These are phyloP conservation scores for Antechinus flavipes DNA, from an alignment of 2,113 vertebrate species.

Conservation along the genomic window DNA sequence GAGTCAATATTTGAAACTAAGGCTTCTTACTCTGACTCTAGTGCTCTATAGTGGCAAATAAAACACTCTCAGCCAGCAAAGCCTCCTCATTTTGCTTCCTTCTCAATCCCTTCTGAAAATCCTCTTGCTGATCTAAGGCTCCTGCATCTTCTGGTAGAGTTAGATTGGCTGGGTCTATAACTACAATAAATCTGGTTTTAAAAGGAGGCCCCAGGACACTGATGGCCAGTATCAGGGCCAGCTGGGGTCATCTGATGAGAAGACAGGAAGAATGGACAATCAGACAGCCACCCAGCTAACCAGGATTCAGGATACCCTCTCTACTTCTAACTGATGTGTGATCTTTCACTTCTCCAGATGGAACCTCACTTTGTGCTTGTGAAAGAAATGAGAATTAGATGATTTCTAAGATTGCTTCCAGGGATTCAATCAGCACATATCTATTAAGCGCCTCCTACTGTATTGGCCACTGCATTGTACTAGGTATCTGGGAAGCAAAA, in stretches of 20 bases:
- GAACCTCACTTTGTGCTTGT: background rate
- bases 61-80: background rate
- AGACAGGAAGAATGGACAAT: background rate
- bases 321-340: background rate
- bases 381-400: background rate
- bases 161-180: background rate
- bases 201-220: background rate
- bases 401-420: background rate
- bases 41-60: background rate
- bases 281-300: background rate
- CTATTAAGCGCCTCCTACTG: background rate
- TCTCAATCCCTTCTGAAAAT: background rate
- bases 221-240: background rate
- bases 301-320: background rate
- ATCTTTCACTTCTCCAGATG: background rate
- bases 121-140: background rate
- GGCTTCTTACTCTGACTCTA: background rate
- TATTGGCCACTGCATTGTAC: background rate
- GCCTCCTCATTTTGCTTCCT: background rate
- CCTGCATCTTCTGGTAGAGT: background rate
- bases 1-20: background rate
- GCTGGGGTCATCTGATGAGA: background rate
- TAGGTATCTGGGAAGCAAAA: background rate
- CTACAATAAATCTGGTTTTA: background rate
- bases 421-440: background rate